These are phyloP conservation scores for Oxyteleia sp. DNA, from an alignment of 2,888 invertebrate genomes.

Conservation along the genomic window DNA sequence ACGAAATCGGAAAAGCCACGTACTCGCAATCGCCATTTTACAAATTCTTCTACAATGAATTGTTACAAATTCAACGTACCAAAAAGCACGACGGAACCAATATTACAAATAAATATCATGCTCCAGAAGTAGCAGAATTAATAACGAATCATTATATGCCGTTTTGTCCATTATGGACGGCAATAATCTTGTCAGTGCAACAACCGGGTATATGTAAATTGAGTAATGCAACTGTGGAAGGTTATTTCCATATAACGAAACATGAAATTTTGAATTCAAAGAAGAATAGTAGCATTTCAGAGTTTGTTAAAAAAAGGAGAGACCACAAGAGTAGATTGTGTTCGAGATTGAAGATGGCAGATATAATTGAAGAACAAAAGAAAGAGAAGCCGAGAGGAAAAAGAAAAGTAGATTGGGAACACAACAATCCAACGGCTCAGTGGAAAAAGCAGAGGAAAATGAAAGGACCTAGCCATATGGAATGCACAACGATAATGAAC, in stretches of 20 bases:
- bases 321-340: background rate
- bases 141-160: background rate
- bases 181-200: background rate
- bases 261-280: background rate
- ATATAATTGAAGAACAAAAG: background rate
- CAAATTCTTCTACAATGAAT: background rate
- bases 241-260: background rate
- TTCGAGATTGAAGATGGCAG: background rate
- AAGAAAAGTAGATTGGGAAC: conserved; percentile 3
- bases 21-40: background rate
- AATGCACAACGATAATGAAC: too few relatives aligned
- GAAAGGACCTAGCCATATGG: background rate
- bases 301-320: background rate
- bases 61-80: background rate
- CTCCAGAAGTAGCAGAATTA: background rate
- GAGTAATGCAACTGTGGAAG: background rate
- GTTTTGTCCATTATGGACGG: background rate
- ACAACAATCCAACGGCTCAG: background rate
- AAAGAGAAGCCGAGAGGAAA: background rate
- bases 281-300: too few relatives aligned
- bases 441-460: background rate
- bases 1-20: background rate
- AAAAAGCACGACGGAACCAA: background rate
- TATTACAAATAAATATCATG: background rate
- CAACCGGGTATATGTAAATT: background rate